Evolutionary conservation across 2,113 vertebrate species (phyloP).

Genomic region (Phaetusa simplex): DNA sequence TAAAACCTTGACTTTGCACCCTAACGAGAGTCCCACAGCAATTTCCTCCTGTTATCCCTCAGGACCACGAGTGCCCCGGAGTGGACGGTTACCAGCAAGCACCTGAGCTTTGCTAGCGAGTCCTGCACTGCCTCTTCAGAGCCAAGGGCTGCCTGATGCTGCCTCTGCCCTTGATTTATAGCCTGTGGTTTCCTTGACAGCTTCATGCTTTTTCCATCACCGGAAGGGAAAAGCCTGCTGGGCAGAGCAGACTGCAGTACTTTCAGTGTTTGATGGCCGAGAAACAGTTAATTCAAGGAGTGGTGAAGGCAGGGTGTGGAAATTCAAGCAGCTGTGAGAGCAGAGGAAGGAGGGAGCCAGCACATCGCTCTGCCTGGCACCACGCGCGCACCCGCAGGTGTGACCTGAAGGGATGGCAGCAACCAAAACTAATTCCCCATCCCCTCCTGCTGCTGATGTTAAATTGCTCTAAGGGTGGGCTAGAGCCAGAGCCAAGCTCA

Average conservation of each 20-base stretch:
- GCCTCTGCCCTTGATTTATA: background rate
- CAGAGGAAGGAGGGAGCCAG: background rate
- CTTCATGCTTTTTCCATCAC: background rate
- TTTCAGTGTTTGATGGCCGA: background rate
- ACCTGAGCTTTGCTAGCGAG: background rate
- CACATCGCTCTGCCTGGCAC: background rate
- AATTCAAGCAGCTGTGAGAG: background rate
- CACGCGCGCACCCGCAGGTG: background rate
- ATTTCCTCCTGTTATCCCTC: background rate
- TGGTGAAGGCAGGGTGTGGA: background rate
- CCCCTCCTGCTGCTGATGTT: background rate
- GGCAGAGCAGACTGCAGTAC: background rate
- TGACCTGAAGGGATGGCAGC: background rate
- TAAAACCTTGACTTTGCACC: background rate
- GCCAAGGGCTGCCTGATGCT: background rate
- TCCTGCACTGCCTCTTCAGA: background rate
- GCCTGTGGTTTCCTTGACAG: background rate
- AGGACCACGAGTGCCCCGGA: fast-evolving
- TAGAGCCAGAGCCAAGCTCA: background rate
- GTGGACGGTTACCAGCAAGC: background rate
- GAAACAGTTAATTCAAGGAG: constrained; percentile 17
- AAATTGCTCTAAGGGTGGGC: background rate
- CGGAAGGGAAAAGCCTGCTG: background rate
- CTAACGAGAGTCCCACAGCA: fast-evolving
- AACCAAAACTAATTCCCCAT: constrained; percentile 4